These are phyloP conservation scores for Callimorpha dominula DNA, from an alignment of 2,888 invertebrate genomes.

Conservation along the genomic window DNA sequence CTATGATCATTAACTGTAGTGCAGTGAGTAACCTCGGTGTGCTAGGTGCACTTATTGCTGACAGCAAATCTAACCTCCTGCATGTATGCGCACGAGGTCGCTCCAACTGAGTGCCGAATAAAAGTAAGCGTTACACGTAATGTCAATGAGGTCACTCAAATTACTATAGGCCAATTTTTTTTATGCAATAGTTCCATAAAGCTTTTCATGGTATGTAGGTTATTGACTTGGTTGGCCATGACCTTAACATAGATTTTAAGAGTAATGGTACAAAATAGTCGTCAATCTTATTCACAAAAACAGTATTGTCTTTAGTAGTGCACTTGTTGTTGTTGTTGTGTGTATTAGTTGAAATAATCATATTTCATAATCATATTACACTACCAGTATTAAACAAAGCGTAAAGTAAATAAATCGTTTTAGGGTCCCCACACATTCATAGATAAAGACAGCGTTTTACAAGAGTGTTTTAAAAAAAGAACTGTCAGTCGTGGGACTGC, in stretches of 20 bases:
- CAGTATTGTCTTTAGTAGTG: too few relatives aligned
- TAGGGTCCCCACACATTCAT: too few relatives aligned
- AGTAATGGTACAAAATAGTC: slow-evolving; percentile 1
- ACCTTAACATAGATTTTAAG: slow-evolving; percentile 3
- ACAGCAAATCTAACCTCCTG: slow-evolving; percentile 24
- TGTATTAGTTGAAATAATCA: too few relatives aligned
- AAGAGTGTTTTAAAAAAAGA: neutral
- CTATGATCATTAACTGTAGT: slow-evolving; percentile 52
- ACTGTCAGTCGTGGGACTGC: too few relatives aligned
- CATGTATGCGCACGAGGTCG: slow-evolving; percentile 43
- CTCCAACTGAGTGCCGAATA: slow-evolving; percentile 32
- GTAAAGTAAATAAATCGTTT: too few relatives aligned
- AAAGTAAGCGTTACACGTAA: slow-evolving; percentile 41
- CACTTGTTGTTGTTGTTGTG: too few relatives aligned
- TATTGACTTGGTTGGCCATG: slow-evolving; percentile 6
- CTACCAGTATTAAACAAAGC: too few relatives aligned
- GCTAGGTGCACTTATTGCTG: slow-evolving; percentile 38
- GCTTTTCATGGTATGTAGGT: slow-evolving; percentile 8
- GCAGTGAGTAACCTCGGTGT: slow-evolving; percentile 41
- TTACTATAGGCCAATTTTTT: slow-evolving; percentile 6
- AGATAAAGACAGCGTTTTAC: too few relatives aligned
- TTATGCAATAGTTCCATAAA: slow-evolving; percentile 13
- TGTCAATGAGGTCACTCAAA: slow-evolving; percentile 35
- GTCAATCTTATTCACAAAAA: neutral
- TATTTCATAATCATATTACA: too few relatives aligned